Conservation (phyloP, 2,113 vertebrate species). For the Ictidomys tridecemlineatus region DNA sequence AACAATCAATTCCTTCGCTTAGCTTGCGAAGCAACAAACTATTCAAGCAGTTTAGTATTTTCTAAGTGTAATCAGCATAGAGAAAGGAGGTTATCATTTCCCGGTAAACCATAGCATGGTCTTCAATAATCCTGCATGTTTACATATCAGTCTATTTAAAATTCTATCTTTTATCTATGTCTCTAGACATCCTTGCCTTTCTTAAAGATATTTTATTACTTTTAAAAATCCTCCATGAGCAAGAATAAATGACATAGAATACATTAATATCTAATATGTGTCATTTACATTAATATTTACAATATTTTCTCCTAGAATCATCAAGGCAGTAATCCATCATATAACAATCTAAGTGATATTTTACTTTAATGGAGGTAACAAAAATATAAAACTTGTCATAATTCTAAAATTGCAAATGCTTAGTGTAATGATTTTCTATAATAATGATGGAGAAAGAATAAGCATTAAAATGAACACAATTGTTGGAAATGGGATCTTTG, state of each 20-base stretch:
- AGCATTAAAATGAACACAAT: background rate
- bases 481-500: background rate
- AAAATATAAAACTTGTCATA: conserved; percentile 34
- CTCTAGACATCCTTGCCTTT: background rate
- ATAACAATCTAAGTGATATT: background rate
- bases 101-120: background rate
- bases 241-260: conserved; percentile 33
- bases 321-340: background rate
- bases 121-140: background rate
- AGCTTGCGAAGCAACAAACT: background rate
- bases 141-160: conserved; percentile 47
- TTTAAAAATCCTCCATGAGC: background rate
- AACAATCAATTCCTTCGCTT: background rate
- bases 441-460: background rate
- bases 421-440: conserved; percentile 12
- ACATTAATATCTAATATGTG: background rate
- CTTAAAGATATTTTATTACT: conserved; percentile 8
- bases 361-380: background rate
- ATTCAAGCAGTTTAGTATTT: background rate
- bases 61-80: background rate
- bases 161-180: background rate
- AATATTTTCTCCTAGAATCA: conserved; percentile 34
- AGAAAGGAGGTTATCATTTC: background rate
- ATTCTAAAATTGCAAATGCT: conserved; percentile 16
- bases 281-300: conserved; percentile 9